phyloP scores from a whole-genome alignment of 2,113 vertebrate genomes.

The Serinus canaria region DNA sequence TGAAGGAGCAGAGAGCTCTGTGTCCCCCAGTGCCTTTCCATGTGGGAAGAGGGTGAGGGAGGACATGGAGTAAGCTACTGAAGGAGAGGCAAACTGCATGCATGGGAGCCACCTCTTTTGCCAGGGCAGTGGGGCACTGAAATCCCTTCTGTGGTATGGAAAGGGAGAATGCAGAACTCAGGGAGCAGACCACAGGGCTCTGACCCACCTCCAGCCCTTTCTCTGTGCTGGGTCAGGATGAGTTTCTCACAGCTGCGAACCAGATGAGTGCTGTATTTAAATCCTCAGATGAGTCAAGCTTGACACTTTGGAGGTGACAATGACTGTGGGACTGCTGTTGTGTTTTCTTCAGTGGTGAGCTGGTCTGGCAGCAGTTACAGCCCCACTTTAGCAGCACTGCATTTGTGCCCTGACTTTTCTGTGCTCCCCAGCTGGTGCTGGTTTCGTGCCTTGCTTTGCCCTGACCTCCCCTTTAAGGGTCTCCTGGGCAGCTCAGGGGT shows the following conservation, averaged over 20 bases:
- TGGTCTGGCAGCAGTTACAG: neutral
- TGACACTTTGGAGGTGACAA: neutral
- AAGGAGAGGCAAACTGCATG: neutral
- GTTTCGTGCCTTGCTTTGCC: neutral
- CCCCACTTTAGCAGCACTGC: neutral
- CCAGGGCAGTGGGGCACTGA: accelerated
- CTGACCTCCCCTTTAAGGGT: neutral
- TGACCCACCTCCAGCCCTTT: neutral
- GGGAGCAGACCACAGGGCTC: neutral
- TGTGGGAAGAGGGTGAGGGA: neutral
- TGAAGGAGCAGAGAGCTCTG: neutral
- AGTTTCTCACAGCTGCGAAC: neutral
- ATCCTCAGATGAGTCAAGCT: neutral
- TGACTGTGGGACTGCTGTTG: neutral
- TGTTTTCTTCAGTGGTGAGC: neutral
- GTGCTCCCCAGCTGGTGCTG: neutral
- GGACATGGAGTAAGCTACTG: neutral
- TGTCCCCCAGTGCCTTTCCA: neutral
- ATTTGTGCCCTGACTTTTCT: neutral
- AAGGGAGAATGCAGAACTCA: neutral
- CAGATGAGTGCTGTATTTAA: neutral
- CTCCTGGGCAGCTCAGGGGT: neutral
- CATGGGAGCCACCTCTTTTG: accelerated
- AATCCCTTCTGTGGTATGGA: neutral
- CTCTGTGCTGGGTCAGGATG: neutral